Evolutionary conservation across 2,797 vertebrate genomes (phyloP).

Genomic region (Selene dorsalis): DNA sequence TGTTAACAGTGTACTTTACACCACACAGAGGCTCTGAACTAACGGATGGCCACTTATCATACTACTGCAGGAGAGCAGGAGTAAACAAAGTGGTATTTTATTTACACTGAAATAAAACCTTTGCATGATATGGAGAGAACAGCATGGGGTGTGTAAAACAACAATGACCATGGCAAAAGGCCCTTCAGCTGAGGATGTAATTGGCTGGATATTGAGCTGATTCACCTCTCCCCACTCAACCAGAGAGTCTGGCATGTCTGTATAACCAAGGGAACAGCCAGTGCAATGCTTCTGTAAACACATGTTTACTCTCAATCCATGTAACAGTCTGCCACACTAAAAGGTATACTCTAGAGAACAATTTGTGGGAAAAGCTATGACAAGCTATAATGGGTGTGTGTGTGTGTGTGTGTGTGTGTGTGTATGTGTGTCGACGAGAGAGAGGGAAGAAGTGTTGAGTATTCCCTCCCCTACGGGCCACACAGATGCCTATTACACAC

Average conservation of each 20-base stretch:
- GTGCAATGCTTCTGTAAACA: conserved; percentile 72
- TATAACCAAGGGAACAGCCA: conserved; percentile 56
- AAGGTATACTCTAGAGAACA: conserved; percentile 78
- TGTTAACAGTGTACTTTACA: conserved; percentile 1
- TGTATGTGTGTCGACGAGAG: conserved; percentile 52
- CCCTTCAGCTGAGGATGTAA: conserved; percentile 47
- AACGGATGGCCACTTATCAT: neutral
- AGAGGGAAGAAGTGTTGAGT: conserved; percentile 67
- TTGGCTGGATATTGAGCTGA: conserved; percentile 41
- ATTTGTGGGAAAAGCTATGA: conserved; percentile 76
- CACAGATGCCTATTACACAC: conserved; percentile 80
- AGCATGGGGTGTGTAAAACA: conserved; percentile 47
- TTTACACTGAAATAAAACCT: conserved; percentile 28
- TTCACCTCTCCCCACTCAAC: conserved; percentile 47
- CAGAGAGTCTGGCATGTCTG: conserved; percentile 49
- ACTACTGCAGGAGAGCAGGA: neutral
- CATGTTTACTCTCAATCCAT: conserved; percentile 79
- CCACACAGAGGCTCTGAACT: conserved; percentile 7
- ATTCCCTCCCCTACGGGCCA: conserved; percentile 74
- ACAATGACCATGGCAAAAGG: conserved; percentile 56
- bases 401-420: conserved; percentile 39
- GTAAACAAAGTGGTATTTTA: conserved; percentile 8
- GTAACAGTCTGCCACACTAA: conserved; percentile 74
- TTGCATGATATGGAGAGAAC: conserved; percentile 44
- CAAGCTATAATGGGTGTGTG: conserved; percentile 71